Evolutionary conservation across 2,797 vertebrate genomes (phyloP).

Genomic region (Melanotaenia boesemani): DNA sequence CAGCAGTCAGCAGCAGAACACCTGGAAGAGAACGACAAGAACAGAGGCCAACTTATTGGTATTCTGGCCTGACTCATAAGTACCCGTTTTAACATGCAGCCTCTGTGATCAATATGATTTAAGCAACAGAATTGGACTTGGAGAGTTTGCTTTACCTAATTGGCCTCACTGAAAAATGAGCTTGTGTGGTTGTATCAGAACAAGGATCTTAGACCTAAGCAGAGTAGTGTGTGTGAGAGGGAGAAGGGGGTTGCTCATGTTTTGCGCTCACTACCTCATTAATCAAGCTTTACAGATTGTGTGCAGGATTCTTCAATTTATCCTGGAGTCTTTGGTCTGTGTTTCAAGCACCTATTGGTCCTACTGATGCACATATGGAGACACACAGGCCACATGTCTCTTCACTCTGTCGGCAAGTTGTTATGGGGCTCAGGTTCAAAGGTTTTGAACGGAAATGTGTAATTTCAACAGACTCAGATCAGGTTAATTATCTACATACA

Average conservation of each 20-base stretch:
- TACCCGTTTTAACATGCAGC: slow-evolving; percentile 84
- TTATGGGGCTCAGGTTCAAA: slow-evolving; percentile 45
- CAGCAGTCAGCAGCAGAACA: slow-evolving; percentile 60
- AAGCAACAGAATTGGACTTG: slow-evolving; percentile 82
- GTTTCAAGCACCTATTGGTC: slow-evolving; percentile 22
- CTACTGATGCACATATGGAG: background rate
- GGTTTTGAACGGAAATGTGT: slow-evolving; percentile 67
- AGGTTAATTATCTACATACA: background rate
- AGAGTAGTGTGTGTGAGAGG: slow-evolving; percentile 27
- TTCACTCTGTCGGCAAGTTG: slow-evolving; percentile 62
- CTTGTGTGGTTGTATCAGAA: slow-evolving; percentile 75
- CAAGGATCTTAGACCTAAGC: slow-evolving; percentile 68
- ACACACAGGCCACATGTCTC: slow-evolving; percentile 34
- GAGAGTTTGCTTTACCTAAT: slow-evolving; percentile 87
- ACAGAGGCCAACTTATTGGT: slow-evolving; percentile 63
- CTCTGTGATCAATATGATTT: slow-evolving; percentile 85
- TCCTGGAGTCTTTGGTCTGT: slow-evolving; percentile 40
- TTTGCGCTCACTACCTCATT: slow-evolving; percentile 66
- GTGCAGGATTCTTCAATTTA: slow-evolving; percentile 67
- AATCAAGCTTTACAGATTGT: slow-evolving; percentile 64
- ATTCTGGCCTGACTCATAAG: slow-evolving; percentile 77
- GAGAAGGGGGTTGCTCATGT: slow-evolving; percentile 46
- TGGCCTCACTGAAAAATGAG: slow-evolving; percentile 86
- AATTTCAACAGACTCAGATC: slow-evolving; percentile 55
- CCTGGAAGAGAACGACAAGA: slow-evolving; percentile 40